Percentiles rank a stretch among this genome's conserved stretches.
Evolutionary conservation across 1,140 invertebrate genomes (phyloP).

Genomic region (Sweltsa coloradensis): DNA sequence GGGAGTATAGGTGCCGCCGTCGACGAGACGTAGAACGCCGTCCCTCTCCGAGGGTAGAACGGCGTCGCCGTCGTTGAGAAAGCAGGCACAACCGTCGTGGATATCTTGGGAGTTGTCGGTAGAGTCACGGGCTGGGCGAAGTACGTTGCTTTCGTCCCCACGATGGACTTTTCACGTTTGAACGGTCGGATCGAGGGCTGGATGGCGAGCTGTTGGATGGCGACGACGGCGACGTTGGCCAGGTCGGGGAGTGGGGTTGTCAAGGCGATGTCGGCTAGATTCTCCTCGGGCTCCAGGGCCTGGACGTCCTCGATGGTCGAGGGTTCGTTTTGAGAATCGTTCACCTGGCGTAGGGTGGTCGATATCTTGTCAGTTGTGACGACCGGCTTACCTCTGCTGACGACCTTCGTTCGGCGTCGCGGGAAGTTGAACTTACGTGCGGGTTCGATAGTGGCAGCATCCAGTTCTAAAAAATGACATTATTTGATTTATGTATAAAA

Average conservation of each 20-base stretch:
- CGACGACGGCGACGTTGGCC: slow-evolving; percentile 23
- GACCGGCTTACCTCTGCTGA: no score
- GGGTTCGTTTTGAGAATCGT: no score
- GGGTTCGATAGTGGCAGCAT: no score
- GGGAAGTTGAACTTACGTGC: no score
- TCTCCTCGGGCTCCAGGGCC: no score
- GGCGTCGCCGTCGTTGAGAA: background rate
- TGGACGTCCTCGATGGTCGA: no score
- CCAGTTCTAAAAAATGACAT: no score
- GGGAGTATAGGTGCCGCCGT: background rate
- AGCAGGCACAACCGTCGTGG: background rate
- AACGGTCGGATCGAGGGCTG: slow-evolving; percentile 9
- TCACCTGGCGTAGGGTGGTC: no score
- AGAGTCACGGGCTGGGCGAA: background rate
- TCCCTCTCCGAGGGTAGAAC: background rate
- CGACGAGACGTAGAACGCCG: background rate
- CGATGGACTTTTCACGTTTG: background rate
- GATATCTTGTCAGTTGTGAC: no score
- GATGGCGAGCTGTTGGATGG: slow-evolving; percentile 23
- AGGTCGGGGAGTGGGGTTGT: slow-evolving; percentile 16
- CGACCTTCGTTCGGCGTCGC: no score
- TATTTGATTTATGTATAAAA: no score
- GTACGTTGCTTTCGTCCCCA: background rate
- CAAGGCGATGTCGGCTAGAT: no score
- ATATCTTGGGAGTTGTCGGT: background rate